Conservation (phyloP, 2,113 vertebrate species). For the Loxodonta africana region DNA sequence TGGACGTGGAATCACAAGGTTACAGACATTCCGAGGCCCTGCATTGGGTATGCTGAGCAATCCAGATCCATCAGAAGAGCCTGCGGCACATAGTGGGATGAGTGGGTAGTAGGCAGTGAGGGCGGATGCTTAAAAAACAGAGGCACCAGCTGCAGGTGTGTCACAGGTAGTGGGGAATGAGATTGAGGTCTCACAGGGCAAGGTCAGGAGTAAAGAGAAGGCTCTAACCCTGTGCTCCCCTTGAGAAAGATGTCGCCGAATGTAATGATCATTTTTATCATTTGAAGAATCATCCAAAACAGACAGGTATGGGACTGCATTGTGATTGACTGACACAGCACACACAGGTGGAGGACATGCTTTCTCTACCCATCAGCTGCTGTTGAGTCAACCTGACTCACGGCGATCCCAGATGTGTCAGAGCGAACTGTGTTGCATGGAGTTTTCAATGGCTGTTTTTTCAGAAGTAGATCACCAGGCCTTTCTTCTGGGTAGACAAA, state of each 20-base stretch:
- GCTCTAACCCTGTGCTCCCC: background rate
- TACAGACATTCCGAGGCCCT: rapidly evolving
- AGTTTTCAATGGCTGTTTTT: background rate
- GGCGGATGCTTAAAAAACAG: background rate
- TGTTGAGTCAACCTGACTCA: background rate
- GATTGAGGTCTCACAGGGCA: background rate
- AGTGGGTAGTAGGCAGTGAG: background rate
- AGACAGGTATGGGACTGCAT: background rate
- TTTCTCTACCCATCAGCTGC: background rate
- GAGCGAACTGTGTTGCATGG: background rate
- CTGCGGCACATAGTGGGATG: background rate
- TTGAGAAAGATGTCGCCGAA: slow-evolving; percentile 5
- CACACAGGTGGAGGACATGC: background rate
- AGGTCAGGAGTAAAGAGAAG: background rate
- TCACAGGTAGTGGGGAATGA: background rate
- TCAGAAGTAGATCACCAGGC: background rate
- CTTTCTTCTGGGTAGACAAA: background rate
- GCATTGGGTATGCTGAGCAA: background rate
- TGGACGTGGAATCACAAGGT: background rate
- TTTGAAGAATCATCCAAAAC: slow-evolving; percentile 29
- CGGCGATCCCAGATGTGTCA: background rate
- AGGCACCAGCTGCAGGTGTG: background rate
- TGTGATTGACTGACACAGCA: background rate
- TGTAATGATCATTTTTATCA: background rate
- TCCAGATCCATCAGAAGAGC: background rate